Evolutionary conservation across 2,797 vertebrate species (phyloP), one percentile per base, ranked within the genome.

Genomic region (Poeciliopsis infans): DNA sequence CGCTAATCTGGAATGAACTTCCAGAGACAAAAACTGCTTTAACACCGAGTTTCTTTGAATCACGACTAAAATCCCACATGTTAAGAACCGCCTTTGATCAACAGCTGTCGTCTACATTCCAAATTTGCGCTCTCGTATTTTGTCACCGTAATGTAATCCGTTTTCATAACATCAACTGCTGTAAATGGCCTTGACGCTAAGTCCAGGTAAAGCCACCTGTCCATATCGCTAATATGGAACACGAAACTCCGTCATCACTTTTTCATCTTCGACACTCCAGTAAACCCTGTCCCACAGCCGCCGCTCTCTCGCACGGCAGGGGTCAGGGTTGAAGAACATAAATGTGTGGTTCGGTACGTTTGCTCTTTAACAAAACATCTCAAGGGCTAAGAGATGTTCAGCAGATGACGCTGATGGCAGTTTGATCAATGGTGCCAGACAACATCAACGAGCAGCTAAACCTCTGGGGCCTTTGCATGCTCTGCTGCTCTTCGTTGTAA

Each of bases 381-480:
- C 23, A 61, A 45, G 3, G 31, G 13, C 28, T 46, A 20, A 76
- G n/a, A 8, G 2, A 7, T 74, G 46, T 76, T 79, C 71, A 79
- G 43, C 71, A 45, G 82, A 28, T 64, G 43, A 25, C 39, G 1
- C 23, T 43, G 68, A 70, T 70, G 68, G 23, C 23, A 36, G 72
- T 79, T 74, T 75, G 73, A 79, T 79, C 3, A 23, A 49, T 72
- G 57, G 57, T 79, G 69, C 64, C 70, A 85, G 85, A 83, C 64
- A 53, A 25, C 49, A 2, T 55, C 74, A 69, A 78, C 6, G 45
- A 53, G 33, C 15, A 5, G 10, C 51, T 16, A 20, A 20, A 33
- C 57, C 83, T 84, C 72, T 31, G 23, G 82, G 74, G 88, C 47
- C 20, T 83, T 83, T 70, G 75, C 64, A 18, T 85, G 80, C 78